phyloP scores from a whole-genome alignment of 2,888 invertebrate species.

The Allacma fusca region DNA sequence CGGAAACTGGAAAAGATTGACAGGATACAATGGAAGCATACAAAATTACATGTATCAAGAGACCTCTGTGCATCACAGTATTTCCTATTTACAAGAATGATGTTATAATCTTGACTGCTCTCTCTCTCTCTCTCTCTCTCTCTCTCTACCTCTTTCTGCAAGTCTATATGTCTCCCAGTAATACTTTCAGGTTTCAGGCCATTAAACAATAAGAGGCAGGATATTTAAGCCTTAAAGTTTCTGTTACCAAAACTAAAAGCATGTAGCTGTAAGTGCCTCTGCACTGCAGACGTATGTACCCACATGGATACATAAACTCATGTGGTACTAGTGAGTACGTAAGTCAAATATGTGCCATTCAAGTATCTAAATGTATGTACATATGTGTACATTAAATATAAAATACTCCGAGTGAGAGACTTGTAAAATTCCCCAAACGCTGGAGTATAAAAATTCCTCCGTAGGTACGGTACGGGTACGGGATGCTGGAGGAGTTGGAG shows the following conservation, averaged over 20 bases:
- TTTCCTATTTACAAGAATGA: conserved; percentile 3
- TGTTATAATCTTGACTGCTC: not conserved
- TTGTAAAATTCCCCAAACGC: conserved; percentile 1
- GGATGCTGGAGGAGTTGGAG: not conserved
- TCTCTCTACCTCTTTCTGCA: too few relatives aligned
- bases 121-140: not conserved
- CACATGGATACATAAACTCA: too few relatives aligned
- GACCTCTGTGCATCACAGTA: not conserved
- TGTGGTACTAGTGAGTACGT: not conserved
- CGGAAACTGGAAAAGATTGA: conserved; percentile 8
- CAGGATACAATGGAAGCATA: not conserved
- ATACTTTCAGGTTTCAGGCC: not conserved
- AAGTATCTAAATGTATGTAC: not conserved
- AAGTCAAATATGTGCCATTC: not conserved
- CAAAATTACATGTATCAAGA: not conserved
- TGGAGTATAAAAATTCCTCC: conserved; percentile 1
- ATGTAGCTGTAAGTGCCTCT: not conserved
- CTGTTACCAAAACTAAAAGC: not conserved
- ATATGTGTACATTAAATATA: not conserved
- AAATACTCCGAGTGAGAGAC: not conserved
- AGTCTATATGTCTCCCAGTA: too few relatives aligned
- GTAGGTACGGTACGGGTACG: not conserved
- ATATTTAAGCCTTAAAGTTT: conserved; percentile 9
- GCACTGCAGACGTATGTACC: too few relatives aligned
- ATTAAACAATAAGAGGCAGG: not conserved